These are phyloP conservation scores for Cistogaster globosa DNA, from an alignment of 2,888 invertebrate genomes.

Conservation along the genomic window DNA sequence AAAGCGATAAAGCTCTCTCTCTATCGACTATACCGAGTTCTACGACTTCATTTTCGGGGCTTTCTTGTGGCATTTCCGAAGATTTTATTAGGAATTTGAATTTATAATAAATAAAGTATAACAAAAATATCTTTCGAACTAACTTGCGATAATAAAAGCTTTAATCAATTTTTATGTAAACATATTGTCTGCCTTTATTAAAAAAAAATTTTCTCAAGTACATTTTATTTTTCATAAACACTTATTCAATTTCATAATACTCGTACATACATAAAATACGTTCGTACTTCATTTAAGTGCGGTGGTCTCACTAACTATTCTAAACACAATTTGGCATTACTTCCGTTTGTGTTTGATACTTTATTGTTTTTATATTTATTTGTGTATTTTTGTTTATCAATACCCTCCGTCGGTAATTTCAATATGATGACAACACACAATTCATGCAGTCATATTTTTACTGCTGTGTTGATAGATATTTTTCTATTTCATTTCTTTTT, in stretches of 20 bases:
- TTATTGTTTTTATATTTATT: constrained; percentile 21
- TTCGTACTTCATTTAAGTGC: background rate
- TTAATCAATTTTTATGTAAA: background rate
- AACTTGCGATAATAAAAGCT: no score
- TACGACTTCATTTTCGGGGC: no score
- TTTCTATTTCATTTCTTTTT: constrained; percentile 35
- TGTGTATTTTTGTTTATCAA: constrained; percentile 25
- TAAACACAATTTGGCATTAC: constrained; percentile 51
- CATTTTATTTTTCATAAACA: background rate
- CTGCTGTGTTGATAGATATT: constrained; percentile 14
- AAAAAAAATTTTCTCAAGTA: background rate
- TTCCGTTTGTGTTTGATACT: constrained; percentile 51
- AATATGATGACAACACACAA: constrained; percentile 55
- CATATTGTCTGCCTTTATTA: background rate
- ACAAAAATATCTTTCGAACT: no score
- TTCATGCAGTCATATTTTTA: constrained; percentile 16
- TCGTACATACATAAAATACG: background rate
- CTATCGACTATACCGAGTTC: no score
- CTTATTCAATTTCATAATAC: background rate
- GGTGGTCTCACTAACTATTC: constrained; percentile 30
- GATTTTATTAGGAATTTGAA: no score
- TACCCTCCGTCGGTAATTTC: constrained; percentile 28
- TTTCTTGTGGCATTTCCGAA: no score
- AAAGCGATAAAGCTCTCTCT: no score
- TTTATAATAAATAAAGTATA: no score